Percentiles rank a stretch among this genome's conserved stretches.
These are phyloP conservation scores for Shinisaurus crocodilurus DNA, from an alignment of 2,113 vertebrate species.

Conservation along the genomic window DNA sequence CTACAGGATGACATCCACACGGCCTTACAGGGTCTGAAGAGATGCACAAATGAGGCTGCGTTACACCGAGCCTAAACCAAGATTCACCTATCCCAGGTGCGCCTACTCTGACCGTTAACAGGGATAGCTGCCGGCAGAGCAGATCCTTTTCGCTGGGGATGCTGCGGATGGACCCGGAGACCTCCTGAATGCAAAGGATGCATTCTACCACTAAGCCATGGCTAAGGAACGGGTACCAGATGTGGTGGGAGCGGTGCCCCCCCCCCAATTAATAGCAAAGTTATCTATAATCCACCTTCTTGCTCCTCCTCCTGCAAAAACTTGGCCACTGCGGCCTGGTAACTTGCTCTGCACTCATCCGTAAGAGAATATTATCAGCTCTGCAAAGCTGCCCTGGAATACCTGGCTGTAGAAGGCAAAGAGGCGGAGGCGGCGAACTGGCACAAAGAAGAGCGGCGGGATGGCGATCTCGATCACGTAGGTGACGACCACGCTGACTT, in stretches of 20 bases:
- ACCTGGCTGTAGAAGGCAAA: conserved; percentile 93
- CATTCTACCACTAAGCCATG: rapidly evolving
- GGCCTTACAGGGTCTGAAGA: too few relatives aligned
- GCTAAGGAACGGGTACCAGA: too few relatives aligned
- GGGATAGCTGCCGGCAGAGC: too few relatives aligned
- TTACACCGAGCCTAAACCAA: too few relatives aligned
- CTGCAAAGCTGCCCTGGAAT: background rate
- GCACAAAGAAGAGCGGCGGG: conserved; percentile 88
- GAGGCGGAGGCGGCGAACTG: conserved; percentile 84
- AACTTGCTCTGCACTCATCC: background rate
- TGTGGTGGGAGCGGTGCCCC: rapidly evolving
- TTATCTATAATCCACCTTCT: background rate
- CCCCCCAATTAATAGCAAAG: too few relatives aligned
- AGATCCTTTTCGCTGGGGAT: rapidly evolving
- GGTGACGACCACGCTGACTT: conserved; percentile 86
- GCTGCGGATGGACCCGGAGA: background rate
- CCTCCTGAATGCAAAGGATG: background rate
- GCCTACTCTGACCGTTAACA: too few relatives aligned
- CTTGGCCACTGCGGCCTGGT: too few relatives aligned
- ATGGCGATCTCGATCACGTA: conserved; percentile 86
- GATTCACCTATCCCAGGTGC: background rate
- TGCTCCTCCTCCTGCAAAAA: background rate
- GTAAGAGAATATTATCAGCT: too few relatives aligned
- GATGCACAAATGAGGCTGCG: too few relatives aligned
- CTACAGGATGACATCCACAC: too few relatives aligned